phyloP scores from a whole-genome alignment of 2,113 vertebrate species.

The Saguinus imperator region DNA sequence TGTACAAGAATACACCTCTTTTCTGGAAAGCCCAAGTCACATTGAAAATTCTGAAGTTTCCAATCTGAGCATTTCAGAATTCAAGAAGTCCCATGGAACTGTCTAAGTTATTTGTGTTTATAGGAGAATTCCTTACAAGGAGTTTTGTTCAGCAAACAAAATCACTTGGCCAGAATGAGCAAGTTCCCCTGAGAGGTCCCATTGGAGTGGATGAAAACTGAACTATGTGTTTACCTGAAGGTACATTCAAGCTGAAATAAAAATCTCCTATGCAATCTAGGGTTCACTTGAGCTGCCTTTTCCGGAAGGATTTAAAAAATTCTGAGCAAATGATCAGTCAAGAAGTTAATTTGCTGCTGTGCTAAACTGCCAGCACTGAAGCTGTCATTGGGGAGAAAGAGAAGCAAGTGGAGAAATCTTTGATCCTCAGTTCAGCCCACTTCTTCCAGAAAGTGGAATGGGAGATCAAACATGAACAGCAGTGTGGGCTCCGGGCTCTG shows the following conservation, averaged over 20 bases:
- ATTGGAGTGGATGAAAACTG: not conserved
- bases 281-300: slow-evolving; percentile 40
- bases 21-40: not conserved
- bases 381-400: slow-evolving; percentile 80
- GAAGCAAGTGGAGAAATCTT: slow-evolving; percentile 78
- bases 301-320: slow-evolving; percentile 61
- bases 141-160: slow-evolving; percentile 30
- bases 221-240: slow-evolving; percentile 43
- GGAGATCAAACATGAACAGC: slow-evolving; percentile 83
- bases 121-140: not conserved
- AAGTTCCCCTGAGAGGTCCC: not conserved
- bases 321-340: slow-evolving; percentile 55
- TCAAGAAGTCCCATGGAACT: not conserved
- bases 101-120: slow-evolving; percentile 44
- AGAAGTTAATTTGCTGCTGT: slow-evolving; percentile 72
- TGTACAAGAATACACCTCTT: not conserved
- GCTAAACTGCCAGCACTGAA: slow-evolving; percentile 5
- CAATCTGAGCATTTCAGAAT: slow-evolving; percentile 2
- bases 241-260: slow-evolving; percentile 49
- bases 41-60: not conserved
- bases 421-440: slow-evolving; percentile 81
- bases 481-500: slow-evolving; percentile 62
- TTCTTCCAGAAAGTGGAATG: slow-evolving; percentile 78
- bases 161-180: not conserved
- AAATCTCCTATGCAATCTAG: not conserved